Percentiles rank a stretch among this genome's conserved stretches.
Conservation (phyloP, 2,797 vertebrate species). For the Iguana delicatissima region DNA sequence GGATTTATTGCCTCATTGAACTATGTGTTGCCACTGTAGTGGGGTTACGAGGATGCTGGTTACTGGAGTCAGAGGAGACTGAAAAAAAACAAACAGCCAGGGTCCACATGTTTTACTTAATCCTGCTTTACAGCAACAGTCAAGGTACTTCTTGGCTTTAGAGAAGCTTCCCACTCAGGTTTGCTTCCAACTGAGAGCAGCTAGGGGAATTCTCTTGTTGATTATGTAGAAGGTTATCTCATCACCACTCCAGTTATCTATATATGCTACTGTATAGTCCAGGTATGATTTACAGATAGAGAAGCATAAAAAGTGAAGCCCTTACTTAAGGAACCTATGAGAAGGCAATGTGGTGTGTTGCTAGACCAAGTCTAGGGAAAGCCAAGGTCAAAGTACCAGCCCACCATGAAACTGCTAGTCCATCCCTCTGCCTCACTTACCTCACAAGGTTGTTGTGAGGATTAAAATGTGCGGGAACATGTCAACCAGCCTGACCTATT, state of each 20-base stretch:
- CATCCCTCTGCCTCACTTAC: neutral
- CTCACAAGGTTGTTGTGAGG: too few species aligned
- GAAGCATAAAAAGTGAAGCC: neutral
- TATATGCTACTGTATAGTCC: neutral
- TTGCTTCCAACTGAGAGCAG: neutral
- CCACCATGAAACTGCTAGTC: neutral
- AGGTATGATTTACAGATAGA: neutral
- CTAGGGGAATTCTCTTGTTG: too few species aligned
- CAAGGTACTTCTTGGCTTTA: too few species aligned
- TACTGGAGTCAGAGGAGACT: too few species aligned
- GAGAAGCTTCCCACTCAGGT: neutral
- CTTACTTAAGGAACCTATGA: neutral
- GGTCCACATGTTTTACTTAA: too few species aligned
- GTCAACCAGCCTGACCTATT: neutral
- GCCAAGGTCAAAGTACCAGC: neutral
- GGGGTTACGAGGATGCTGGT: too few species aligned
- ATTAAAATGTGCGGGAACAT: neutral
- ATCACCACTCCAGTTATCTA: neutral
- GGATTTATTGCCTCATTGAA: too few species aligned
- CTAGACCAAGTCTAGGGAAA: neutral
- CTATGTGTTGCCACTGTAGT: too few species aligned
- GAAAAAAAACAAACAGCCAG: too few species aligned
- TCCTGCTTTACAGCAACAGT: too few species aligned
- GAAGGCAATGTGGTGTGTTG: neutral
- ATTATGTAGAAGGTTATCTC: too few species aligned